Conservation (phyloP, 2,888 invertebrate genomes). For the Acronicta psi region DNA sequence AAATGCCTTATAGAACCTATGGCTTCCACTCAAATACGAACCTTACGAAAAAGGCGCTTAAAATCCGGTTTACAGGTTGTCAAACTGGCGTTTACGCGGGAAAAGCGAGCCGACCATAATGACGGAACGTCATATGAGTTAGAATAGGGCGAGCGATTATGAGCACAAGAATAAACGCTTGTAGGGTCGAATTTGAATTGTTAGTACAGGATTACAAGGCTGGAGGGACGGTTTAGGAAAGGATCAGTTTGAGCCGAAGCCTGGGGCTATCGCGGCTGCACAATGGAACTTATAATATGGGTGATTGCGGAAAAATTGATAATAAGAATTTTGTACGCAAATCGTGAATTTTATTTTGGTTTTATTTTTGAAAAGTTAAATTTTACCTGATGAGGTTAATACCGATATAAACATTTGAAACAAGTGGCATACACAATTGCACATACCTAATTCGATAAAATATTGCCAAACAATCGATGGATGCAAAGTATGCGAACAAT, state of each 20-base stretch:
- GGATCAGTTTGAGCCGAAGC: slow-evolving; percentile 82
- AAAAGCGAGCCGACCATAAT: slow-evolving; percentile 60
- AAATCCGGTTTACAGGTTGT: slow-evolving; percentile 54
- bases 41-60: slow-evolving; percentile 61
- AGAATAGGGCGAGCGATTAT: slow-evolving; percentile 72
- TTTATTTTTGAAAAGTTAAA: slow-evolving; percentile 28
- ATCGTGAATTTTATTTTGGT: slow-evolving; percentile 48
- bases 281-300: slow-evolving; percentile 85
- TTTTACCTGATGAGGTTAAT: slow-evolving; percentile 17
- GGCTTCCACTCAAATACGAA: slow-evolving; percentile 58
- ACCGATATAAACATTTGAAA: slow-evolving; percentile 15
- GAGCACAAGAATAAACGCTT: slow-evolving; percentile 67
- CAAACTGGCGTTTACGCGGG: slow-evolving; percentile 69
- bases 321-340: slow-evolving; percentile 67
- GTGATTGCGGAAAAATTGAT: slow-evolving; percentile 82
- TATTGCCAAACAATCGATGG: background rate
- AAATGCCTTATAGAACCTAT: slow-evolving; percentile 68
- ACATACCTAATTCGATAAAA: slow-evolving; percentile 3
- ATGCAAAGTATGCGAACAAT: slow-evolving; percentile 17
- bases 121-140: slow-evolving; percentile 86
- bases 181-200: slow-evolving; percentile 74
- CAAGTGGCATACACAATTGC: slow-evolving; percentile 31
- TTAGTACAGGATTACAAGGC: slow-evolving; percentile 60
- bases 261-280: slow-evolving; percentile 81
- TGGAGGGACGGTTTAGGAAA: slow-evolving; percentile 77